A percentile compares a stretch with the other conserved stretches of the same genome.
Evolutionary conservation across 2,888 invertebrate species (phyloP).

Genomic region (Dorcus parallelipipedus): DNA sequence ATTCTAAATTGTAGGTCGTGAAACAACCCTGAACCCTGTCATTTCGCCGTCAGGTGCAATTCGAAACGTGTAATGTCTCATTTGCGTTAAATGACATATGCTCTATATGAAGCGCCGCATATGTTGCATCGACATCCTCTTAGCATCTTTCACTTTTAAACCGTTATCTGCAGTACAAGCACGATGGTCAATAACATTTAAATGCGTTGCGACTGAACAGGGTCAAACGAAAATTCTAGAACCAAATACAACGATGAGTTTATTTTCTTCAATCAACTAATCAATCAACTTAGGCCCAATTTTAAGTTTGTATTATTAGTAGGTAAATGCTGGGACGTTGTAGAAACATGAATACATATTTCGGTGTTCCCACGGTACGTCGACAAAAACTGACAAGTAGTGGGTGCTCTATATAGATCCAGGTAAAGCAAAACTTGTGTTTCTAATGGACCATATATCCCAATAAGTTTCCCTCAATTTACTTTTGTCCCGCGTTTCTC

Average conservation of each 20-base stretch:
- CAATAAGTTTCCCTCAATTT: conserved; percentile 19
- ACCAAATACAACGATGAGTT: too few relatives aligned
- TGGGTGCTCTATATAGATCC: neutral
- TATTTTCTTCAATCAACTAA: too few relatives aligned
- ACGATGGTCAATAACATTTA: neutral
- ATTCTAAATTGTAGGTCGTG: too few relatives aligned
- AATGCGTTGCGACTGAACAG: neutral
- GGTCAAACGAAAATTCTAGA: neutral
- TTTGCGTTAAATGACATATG: conserved; percentile 12
- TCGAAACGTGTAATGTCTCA: conserved; percentile 8
- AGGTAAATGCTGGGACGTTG: too few relatives aligned
- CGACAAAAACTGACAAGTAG: neutral
- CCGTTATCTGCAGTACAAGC: conserved; percentile 9
- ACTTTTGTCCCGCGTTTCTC: conserved; percentile 3
- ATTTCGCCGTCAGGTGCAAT: too few relatives aligned
- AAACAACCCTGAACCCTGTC: too few relatives aligned
- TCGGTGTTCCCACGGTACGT: neutral
- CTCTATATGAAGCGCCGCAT: conserved; percentile 8
- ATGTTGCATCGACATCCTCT: conserved; percentile 15
- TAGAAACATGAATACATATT: too few relatives aligned
- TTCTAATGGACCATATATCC: conserved; percentile 20
- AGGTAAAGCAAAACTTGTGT: conserved; percentile 17
- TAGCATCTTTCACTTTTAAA: conserved; percentile 11
- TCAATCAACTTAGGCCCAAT: too few relatives aligned
- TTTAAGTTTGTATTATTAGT: too few relatives aligned